Base-by-base conservation (phyloP, 2,113 vertebrate genomes). In the Embiotoca jacksoni region DNA sequence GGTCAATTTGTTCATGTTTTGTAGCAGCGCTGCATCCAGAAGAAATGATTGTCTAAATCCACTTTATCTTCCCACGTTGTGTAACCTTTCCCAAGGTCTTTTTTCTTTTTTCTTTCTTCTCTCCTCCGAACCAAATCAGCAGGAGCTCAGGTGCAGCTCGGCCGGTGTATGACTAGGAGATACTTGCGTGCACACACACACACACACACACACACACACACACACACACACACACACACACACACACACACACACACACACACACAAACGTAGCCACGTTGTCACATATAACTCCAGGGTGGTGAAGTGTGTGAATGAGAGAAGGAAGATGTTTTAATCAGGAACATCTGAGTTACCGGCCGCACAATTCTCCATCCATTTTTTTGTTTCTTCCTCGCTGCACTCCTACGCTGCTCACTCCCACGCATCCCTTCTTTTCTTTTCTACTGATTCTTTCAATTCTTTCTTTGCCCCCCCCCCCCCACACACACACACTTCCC, bases 1-100 rank as follows among this genome's bases (percentile, higher is more conserved):
- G 76, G 76, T 80, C 83, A 82, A 81, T 89, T 81, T 90, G 81
- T 88, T 78, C 78, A 75, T 62, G 65, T 84, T 75, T 84, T 84
- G 81, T 36, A 82, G 74, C 60, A 72, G 64, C 39, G 15, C 53
- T 37, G 52, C 78, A 70, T 83, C 75, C 64, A 33, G 7, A 37
- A 74, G 54, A 82, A 71, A 66, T 72, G 64, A 84, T 76, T 87
- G 70, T 81, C 75, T 72, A 72, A 87, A 88, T 82, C 71, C 82
- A 81, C 77, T 86, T 83, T n/a, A 78, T 90, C 84, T 73, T 68
- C 54, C 74, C 57, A 58, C 78, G 85, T 88, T 84, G 59, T 80
- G 6, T 72, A 78, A 81, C 81, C 83, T 77, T 82, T 88, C n/a
- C 70, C 76, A 82, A 85, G 81, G 78, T 80, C 65, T 60, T 39